A percentile compares a stretch with the other conserved stretches of the same genome.
Conservation (phyloP, 2,113 vertebrate genomes). For the Gymnobelideus leadbeateri region DNA sequence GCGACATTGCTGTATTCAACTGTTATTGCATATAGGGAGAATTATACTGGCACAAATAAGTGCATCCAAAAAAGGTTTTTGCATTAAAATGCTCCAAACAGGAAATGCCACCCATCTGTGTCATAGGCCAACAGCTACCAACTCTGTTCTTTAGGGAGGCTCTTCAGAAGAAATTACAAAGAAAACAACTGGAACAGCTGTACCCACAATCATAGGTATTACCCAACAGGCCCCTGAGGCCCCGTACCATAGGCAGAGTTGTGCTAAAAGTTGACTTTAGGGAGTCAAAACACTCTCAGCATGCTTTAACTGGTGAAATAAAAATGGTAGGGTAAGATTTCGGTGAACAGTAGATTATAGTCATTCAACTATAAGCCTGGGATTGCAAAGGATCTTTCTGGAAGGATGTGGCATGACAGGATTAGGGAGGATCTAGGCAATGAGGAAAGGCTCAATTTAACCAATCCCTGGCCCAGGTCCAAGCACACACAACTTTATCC, state of each 20-base stretch:
- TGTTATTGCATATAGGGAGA: neutral
- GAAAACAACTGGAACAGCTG: neutral
- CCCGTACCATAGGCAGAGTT: neutral
- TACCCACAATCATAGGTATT: neutral
- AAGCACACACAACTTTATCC: rapidly evolving
- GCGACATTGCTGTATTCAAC: neutral
- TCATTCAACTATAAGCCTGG: neutral
- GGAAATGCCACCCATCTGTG: neutral
- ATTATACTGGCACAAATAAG: neutral
- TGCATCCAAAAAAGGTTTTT: slow-evolving; percentile 12
- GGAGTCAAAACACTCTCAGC: neutral
- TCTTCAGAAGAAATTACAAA: neutral
- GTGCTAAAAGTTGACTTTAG: rapidly evolving
- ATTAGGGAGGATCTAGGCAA: neutral
- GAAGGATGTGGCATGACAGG: neutral
- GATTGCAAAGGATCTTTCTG: neutral
- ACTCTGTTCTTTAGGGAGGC: neutral
- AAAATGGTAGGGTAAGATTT: neutral
- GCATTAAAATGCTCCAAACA: neutral
- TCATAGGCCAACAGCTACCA: neutral
- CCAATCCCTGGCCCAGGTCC: neutral
- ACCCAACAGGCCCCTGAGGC: rapidly evolving
- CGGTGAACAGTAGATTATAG: neutral
- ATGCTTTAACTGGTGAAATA: neutral
- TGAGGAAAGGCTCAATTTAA: neutral